Conservation (phyloP, 2,888 invertebrate species). For the Campopleginae sp. region DNA sequence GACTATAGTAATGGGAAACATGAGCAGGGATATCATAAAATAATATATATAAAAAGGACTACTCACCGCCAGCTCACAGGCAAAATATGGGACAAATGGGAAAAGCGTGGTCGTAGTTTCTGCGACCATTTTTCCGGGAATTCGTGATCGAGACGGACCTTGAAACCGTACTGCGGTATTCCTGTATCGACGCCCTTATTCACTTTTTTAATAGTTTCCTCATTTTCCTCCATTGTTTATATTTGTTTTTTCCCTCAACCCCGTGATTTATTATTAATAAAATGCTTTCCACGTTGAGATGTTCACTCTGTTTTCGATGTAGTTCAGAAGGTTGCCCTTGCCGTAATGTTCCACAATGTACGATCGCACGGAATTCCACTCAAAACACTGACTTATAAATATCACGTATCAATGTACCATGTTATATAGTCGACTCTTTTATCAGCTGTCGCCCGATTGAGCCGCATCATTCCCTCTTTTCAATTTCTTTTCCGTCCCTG, state of each 20-base stretch:
- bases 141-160: slow-evolving; percentile 90
- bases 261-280: not conserved
- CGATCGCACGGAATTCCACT: slow-evolving; percentile 16
- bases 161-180: slow-evolving; percentile 89
- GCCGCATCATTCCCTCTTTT: not conserved
- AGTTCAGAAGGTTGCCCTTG: not conserved
- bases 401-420: not conserved
- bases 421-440: not conserved
- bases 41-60: not conserved
- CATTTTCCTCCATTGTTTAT: slow-evolving; percentile 21
- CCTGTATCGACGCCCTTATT: slow-evolving; percentile 69
- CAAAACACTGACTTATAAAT: not conserved
- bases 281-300: not conserved
- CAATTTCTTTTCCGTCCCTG: not conserved
- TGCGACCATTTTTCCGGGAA: slow-evolving; percentile 91
- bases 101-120: slow-evolving; percentile 87
- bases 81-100: slow-evolving; percentile 89
- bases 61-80: slow-evolving; percentile 90
- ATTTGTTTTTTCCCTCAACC: not conserved
- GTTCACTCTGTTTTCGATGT: not conserved
- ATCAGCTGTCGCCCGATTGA: not conserved
- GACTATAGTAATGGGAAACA: not conserved
- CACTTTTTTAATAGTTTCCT: not conserved
- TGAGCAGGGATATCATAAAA: not conserved
- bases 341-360: not conserved